These are phyloP conservation scores for Remorina albescens DNA, from an alignment of 2,797 vertebrate species.

Conservation along the genomic window DNA sequence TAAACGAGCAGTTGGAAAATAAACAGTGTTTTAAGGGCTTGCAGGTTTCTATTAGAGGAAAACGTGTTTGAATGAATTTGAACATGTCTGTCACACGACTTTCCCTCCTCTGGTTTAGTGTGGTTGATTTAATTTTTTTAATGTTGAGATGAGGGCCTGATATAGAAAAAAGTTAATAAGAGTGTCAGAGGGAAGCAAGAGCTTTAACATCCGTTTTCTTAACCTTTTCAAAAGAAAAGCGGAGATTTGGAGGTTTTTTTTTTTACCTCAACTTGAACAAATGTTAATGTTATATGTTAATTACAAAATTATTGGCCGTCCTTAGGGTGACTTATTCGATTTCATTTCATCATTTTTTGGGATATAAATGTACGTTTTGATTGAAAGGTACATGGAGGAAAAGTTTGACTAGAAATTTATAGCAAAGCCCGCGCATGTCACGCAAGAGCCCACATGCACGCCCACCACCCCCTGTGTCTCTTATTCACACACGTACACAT, in stretches of 20 bases:
- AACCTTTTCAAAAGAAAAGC: conserved; percentile 71
- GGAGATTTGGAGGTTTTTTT: conserved; percentile 60
- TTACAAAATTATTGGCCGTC: conserved; percentile 27
- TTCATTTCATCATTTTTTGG: not conserved
- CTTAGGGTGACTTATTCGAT: not conserved
- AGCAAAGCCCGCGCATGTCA: not conserved
- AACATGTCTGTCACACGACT: conserved; percentile 78
- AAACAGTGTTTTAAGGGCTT: conserved; percentile 46
- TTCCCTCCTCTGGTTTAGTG: conserved; percentile 69
- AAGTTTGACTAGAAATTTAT: conserved; percentile 22
- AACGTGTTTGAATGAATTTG: conserved; percentile 76
- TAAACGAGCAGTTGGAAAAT: conserved; percentile 56
- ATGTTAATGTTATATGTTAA: conserved; percentile 23
- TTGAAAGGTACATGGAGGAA: not conserved
- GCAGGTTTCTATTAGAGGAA: conserved; percentile 59
- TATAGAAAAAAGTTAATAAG: conserved; percentile 72
- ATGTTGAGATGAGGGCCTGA: conserved; percentile 61
- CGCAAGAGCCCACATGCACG: not conserved
- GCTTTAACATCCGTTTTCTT: conserved; percentile 53
- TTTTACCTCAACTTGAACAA: conserved; percentile 39
- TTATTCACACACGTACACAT: not conserved
- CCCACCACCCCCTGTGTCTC: not conserved
- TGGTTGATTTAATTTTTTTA: conserved; percentile 81
- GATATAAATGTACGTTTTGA: not conserved
- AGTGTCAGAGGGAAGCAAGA: conserved; percentile 50